Base-by-base conservation (phyloP, 2,888 invertebrate species). In the Aplocera efformata region DNA sequence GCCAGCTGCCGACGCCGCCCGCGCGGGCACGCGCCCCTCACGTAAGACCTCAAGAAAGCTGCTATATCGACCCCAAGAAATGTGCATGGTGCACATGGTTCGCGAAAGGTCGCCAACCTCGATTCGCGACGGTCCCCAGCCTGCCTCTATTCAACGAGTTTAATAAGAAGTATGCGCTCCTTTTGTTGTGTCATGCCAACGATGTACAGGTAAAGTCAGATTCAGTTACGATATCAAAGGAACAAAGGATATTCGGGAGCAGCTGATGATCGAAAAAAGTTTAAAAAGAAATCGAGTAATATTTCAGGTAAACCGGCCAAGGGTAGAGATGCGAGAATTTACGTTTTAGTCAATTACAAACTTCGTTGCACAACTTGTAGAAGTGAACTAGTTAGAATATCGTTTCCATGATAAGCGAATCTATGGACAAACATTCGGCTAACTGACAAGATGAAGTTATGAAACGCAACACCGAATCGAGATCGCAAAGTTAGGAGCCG, bases 401-500 rank as follows among this genome's bases (percentile, higher is more conserved):
- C 2, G 13, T 5, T 17, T 17, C 5, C 13, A 17, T 17, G 13
- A 22, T 30, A 29, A 29, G 28, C 24, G 34, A 58, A 56, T 58
- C 56, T 50, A 47, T 37, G 42, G 17, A 47, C 57, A 60, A 61
- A 62, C 60, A 63, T 27, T 17, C 42, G 45, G 29, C 23, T 39
- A 39, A 43, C 49, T 42, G 53, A 40, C 41, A 42, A 50, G 50
- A 51, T 36, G 39, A 40, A 58, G 57, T 63, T 60, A 60, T 63
- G 61, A 63, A 71, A 72, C 49, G 46, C 53, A 60, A 63, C 56
- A 63, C 63, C 56, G 51, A 45, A 50, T 40, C 53, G 53, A 63
- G 60, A 70, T 67, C 63, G 63, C 54, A 30, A 74, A 74, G 69
- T 77, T 74, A 41, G 36, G 45, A 43, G 51, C 39, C 23, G 39